Evolutionary conservation across 2,113 vertebrate genomes (phyloP).

Genomic region (Sakesphorus luctuosus): DNA sequence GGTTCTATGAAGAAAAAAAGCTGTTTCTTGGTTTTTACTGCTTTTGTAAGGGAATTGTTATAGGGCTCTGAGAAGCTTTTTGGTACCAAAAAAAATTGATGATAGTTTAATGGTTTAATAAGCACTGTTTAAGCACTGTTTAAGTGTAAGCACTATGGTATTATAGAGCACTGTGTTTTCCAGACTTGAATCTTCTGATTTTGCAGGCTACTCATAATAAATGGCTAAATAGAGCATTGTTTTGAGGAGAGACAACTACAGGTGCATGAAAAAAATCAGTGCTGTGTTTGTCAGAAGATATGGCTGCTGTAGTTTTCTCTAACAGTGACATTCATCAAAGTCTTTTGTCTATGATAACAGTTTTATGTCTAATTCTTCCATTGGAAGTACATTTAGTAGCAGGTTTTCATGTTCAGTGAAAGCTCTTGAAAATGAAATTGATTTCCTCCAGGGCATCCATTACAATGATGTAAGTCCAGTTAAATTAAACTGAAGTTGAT

Average conservation of each 20-base stretch:
- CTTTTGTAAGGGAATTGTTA: neutral
- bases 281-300: neutral
- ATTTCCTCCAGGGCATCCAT: neutral
- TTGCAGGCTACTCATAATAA: neutral
- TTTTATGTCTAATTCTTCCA: neutral
- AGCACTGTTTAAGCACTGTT: neutral
- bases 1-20: neutral
- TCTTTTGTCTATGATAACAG: slow-evolving; percentile 8
- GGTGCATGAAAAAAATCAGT: neutral
- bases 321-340: slow-evolving; percentile 16
- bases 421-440: slow-evolving; percentile 30
- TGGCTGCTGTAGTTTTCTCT: neutral
- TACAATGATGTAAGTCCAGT: slow-evolving; percentile 4
- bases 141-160: neutral
- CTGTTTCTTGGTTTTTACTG: neutral
- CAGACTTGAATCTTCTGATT: neutral
- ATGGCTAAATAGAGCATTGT: neutral
- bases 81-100: neutral
- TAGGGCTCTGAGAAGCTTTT: neutral
- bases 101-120: neutral
- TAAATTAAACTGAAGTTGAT: neutral
- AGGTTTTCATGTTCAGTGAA: slow-evolving; percentile 20
- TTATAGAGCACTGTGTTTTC: neutral
- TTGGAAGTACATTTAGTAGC: neutral
- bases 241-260: neutral